Evolutionary conservation across 2,888 invertebrate species (phyloP).

Genomic region (Orthonevra nobilis): DNA sequence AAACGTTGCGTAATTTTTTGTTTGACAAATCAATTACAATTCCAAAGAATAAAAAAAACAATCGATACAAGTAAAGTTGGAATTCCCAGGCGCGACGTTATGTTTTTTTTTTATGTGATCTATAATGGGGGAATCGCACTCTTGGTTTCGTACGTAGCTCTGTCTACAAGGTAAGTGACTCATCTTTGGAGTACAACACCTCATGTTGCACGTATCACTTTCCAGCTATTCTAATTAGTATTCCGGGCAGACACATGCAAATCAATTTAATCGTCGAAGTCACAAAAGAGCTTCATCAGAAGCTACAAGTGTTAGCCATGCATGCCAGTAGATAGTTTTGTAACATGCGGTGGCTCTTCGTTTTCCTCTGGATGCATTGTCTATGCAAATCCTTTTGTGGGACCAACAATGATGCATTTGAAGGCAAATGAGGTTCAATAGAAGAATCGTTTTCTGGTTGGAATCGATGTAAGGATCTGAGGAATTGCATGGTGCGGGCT

Average conservation of each 20-base stretch:
- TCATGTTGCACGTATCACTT: slow-evolving; percentile 64
- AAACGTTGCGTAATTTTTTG: no score
- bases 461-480: slow-evolving; percentile 26
- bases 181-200: slow-evolving; percentile 41
- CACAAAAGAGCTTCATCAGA: slow-evolving; percentile 61
- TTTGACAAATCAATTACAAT: slow-evolving; percentile 24
- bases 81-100: slow-evolving; percentile 49
- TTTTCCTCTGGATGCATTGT: slow-evolving; percentile 12
- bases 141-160: slow-evolving; percentile 40
- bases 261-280: slow-evolving; percentile 65
- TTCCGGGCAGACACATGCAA: slow-evolving; percentile 44
- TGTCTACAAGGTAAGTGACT: slow-evolving; percentile 41
- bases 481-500: neutral
- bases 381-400: slow-evolving; percentile 53
- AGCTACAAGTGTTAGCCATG: slow-evolving; percentile 56
- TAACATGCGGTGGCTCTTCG: neutral
- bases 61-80: slow-evolving; percentile 40
- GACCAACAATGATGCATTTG: neutral
- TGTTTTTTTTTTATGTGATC: slow-evolving; percentile 35
- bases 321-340: slow-evolving; percentile 9
- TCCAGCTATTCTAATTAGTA: slow-evolving; percentile 48
- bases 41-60: slow-evolving; percentile 19
- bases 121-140: slow-evolving; percentile 35
- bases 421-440: neutral
- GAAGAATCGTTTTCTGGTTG: slow-evolving; percentile 10